Conservation (phyloP, 2,888 invertebrate genomes). For the Gibbula magus region DNA sequence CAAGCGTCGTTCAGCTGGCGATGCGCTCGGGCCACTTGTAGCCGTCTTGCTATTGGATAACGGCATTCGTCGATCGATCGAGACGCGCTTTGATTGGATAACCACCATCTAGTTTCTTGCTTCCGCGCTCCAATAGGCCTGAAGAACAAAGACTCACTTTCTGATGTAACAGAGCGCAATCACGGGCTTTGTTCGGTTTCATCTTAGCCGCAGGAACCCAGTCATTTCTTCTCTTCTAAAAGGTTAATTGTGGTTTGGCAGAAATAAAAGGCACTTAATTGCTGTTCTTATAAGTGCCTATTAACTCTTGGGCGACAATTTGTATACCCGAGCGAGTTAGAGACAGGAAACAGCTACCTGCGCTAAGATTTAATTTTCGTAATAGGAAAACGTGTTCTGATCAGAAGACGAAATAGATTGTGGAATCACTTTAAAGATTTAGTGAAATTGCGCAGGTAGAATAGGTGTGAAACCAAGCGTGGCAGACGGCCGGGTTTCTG, state of each 20-base stretch:
- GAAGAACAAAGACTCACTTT: neutral
- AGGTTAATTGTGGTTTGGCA: slow-evolving; percentile 10
- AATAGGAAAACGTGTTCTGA: neutral
- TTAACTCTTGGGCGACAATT: slow-evolving; percentile 3
- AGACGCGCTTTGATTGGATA: neutral
- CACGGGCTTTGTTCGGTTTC: neutral
- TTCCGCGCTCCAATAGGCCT: neutral
- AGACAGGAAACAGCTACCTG: neutral
- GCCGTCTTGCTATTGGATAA: too few species aligned
- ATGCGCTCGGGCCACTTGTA: too few species aligned
- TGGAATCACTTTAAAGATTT: neutral
- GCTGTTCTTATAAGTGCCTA: neutral
- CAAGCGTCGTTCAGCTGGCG: too few species aligned
- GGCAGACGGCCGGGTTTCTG: too few species aligned
- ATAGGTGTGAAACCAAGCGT: too few species aligned
- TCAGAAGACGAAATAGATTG: neutral
- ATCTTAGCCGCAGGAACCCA: neutral
- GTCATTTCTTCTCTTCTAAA: slow-evolving; percentile 1
- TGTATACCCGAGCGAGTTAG: neutral
- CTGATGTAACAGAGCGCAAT: neutral
- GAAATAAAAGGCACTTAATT: slow-evolving; percentile 11
- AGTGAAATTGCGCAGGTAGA: neutral
- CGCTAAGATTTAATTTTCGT: slow-evolving; percentile 5
- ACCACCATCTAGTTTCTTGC: neutral
- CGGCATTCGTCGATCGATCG: neutral